These are phyloP conservation scores for Gadopsis marmoratus DNA, from an alignment of 2,797 vertebrate species.

Conservation along the genomic window DNA sequence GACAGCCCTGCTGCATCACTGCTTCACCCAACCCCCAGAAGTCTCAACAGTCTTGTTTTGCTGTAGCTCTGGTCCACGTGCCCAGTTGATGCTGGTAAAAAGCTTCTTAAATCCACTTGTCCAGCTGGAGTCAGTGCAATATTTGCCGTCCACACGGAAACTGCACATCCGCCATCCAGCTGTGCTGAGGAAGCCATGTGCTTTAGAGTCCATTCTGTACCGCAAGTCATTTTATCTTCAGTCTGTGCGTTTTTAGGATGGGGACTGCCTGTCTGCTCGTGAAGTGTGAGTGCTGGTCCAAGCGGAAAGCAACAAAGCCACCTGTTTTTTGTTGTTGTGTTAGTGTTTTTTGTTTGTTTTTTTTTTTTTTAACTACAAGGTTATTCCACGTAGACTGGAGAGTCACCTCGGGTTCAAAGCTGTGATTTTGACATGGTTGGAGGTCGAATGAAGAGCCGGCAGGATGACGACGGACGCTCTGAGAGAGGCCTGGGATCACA, in stretches of 20 bases:
- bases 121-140: conserved; percentile 74
- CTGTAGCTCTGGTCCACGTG: conserved; percentile 44
- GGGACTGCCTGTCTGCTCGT: neutral
- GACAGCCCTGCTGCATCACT: conserved; percentile 15
- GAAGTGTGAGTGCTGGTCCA: conserved; percentile 38
- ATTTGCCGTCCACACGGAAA: conserved; percentile 37
- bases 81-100: conserved; percentile 60
- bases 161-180: conserved; percentile 19
- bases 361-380: conserved; percentile 10
- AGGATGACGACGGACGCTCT: conserved; percentile 47
- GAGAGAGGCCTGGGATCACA: conserved; percentile 40
- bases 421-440: conserved; percentile 41
- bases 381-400: conserved; percentile 22
- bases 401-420: conserved; percentile 37
- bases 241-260: conserved; percentile 28
- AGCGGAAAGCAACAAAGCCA: conserved; percentile 35
- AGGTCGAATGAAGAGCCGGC: conserved; percentile 40
- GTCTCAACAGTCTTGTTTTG: conserved; percentile 22
- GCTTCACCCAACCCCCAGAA: conserved; percentile 4
- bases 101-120: conserved; percentile 42
- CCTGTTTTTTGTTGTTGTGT: neutral
- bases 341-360: conserved; percentile 5
- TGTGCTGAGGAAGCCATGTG: conserved; percentile 30
- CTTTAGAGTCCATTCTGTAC: conserved; percentile 31
- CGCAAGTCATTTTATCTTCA: conserved; percentile 32